Percentiles rank a stretch among this genome's conserved stretches.
These are phyloP conservation scores for Sylvietta virens DNA, from an alignment of 2,113 vertebrate genomes.

Conservation along the genomic window DNA sequence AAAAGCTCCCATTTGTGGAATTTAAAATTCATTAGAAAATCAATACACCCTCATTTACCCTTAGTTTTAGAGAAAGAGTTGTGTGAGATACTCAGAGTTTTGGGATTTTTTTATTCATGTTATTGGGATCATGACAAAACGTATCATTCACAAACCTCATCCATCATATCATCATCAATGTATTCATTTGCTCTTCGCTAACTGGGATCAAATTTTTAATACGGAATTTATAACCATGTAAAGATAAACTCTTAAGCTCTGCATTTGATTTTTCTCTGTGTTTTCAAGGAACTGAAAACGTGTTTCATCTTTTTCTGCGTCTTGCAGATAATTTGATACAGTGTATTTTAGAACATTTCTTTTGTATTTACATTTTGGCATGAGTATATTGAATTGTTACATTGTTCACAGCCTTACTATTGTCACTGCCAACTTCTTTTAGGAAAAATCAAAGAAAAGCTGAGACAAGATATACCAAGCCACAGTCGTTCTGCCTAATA, in stretches of 20 bases:
- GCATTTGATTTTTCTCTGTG: slow-evolving; percentile 37
- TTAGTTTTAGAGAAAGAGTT: not conserved
- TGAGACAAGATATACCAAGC: slow-evolving; percentile 57
- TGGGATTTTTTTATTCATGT: not conserved
- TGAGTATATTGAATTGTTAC: not conserved
- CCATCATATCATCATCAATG: not conserved
- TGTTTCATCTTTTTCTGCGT: slow-evolving; percentile 45
- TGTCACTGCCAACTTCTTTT: slow-evolving; percentile 56
- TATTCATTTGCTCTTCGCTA: not conserved
- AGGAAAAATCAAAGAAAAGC: slow-evolving; percentile 67
- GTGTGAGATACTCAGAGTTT: not conserved
- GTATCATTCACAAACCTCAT: not conserved
- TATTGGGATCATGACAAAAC: not conserved
- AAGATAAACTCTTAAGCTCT: not conserved
- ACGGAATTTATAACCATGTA: not conserved
- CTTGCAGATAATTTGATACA: slow-evolving; percentile 61
- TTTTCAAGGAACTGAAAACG: slow-evolving; percentile 32
- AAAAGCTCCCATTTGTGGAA: not conserved
- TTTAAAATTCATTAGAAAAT: not conserved
- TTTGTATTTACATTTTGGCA: slow-evolving; percentile 69
- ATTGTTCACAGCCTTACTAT: slow-evolving; percentile 62
- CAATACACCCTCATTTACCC: not conserved
- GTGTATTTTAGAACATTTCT: slow-evolving; percentile 51
- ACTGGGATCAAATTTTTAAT: not conserved
- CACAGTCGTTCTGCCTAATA: slow-evolving; percentile 17